Evolutionary conservation across 2,113 vertebrate genomes (phyloP), one percentile per base, ranked within the genome.

Genomic region (Leptobrachium ailaonicum): DNA sequence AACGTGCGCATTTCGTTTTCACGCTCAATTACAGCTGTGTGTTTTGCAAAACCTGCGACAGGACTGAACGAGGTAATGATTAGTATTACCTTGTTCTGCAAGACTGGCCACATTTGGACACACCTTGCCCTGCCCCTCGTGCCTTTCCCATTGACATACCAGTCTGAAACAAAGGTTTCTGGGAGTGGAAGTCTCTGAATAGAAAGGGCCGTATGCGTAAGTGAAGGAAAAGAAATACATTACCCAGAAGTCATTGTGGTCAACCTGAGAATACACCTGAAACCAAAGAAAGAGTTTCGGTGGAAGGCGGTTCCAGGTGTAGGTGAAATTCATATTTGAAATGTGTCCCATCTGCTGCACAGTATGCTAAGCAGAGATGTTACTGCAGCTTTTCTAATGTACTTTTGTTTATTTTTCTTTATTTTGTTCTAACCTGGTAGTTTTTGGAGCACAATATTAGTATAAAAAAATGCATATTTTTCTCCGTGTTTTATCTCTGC

Each of bases 221-320:
- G 0, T 1, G 9, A 0, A 75, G 82, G 83, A 91, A 42, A 44
- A 7, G 11, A 60, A 60, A 92, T 91, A 88, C 91, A 84, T 84
- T 87, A 87, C 91, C 92, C 92, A 92, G 68, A 86, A 87, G 82
- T 71, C 73, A 82, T 67, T 69, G 66, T 44, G 72, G 13, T 73
- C 75, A 53, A 80, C 45, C 82, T 78, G 63, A 44, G 76, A 78
- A 81, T 84, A 84, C 74, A 89, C 86, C 89, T 86, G 88, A 92
- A 92, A 92, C 91, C 81, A 74, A 66, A 41, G 73, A 66, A 79
- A 45, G 67, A 89, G 89, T 91, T 91, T 90, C 82, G 13, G 85
- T 86, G 75, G 14, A 74, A 81, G 60, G 14, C 76, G 62, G 72
- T 47, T 74, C 76, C 53, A 45, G 14, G 32, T 43, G 85, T 63